Percentiles rank a stretch among this genome's conserved stretches.
phyloP scores from a whole-genome alignment of 1,140 invertebrate genomes.

The Drosophila rufa region DNA sequence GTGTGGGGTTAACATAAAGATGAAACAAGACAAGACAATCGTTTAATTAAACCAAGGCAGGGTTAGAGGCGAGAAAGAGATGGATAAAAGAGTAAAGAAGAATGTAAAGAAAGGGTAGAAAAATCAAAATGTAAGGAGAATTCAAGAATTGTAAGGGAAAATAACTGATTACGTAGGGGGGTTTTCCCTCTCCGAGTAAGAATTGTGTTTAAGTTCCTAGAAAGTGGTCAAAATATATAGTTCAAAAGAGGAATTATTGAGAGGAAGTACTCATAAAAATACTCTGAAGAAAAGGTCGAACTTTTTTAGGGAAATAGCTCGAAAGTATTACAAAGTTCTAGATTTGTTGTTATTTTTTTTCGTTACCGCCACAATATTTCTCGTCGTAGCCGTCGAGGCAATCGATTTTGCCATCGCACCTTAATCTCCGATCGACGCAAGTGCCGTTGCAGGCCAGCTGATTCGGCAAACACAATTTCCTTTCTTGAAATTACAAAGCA shows the following conservation, averaged over 20 bases:
- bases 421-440: constrained; percentile 54
- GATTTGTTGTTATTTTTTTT: neutral
- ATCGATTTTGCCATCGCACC: constrained; percentile 89
- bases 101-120: neutral
- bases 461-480: constrained; percentile 22
- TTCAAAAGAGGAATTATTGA: neutral
- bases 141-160: too few species aligned
- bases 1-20: constrained; percentile 40
- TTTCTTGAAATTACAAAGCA: constrained; percentile 44
- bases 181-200: too few species aligned
- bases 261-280: neutral
- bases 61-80: constrained; percentile 9
- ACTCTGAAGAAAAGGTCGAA: neutral
- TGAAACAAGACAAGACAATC: constrained; percentile 52
- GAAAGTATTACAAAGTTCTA: neutral
- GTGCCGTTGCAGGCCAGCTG: constrained; percentile 57
- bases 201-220: neutral
- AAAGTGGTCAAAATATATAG: too few species aligned
- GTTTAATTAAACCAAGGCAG: constrained; percentile 12
- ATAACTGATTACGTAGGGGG: too few species aligned
- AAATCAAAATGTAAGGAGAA: neutral
- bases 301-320: neutral
- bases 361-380: constrained; percentile 86
- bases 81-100: neutral
- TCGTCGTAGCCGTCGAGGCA: constrained; percentile 92